Base-by-base conservation (phyloP, 2,113 vertebrate species). In the Sarotherodon lohbergeri region DNA sequence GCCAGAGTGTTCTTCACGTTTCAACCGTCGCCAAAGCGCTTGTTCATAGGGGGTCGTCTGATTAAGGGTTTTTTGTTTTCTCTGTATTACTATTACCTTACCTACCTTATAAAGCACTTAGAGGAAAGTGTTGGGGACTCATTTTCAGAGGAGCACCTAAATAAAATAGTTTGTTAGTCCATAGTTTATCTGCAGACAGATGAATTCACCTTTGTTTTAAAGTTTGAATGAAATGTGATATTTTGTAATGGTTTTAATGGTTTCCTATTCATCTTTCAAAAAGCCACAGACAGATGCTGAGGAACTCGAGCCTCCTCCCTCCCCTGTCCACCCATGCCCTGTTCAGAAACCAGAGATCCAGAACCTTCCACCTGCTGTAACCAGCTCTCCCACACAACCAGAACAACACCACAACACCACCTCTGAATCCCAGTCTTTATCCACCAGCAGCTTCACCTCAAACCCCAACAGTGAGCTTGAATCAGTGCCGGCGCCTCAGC, bases 321-420 rank as follows among this genome's bases (percentile, higher is more conserved):
- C 73, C 5, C 10, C 34, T 22, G 39, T 50, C 27, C 34, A 4
- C 36, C 27, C 13, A 3, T 17, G 13, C 50, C 82, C 63, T 59
- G 2, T 22, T 54, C 81, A 81, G 36, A 81, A 50, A 22, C 87
- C 73, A n/a, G 36, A 87, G 16, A 61, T 29, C n/a, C 81, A 63
- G 9, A 83, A 24, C 17, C 46, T 68, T 59, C 89, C 68, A 0
- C 52, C 59, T 17, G 3, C 71, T 9, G 3, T 34, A 73, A 52
- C 27, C 4, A 27, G 13, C 6, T 79, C 79, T 50, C 57, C 71
- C 41, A 54, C 79, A 29, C 41, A 55, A 7, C 10, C 36, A 5
- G 34, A 59, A 8, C 48, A 63, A 2, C 36, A 39, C 27, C 39
- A 7, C 27, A 10, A 5, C 57, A 1, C 63, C 63, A 1, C 24